Evolutionary conservation across 2,888 invertebrate genomes (phyloP).

Genomic region (Papilio demoleus): DNA sequence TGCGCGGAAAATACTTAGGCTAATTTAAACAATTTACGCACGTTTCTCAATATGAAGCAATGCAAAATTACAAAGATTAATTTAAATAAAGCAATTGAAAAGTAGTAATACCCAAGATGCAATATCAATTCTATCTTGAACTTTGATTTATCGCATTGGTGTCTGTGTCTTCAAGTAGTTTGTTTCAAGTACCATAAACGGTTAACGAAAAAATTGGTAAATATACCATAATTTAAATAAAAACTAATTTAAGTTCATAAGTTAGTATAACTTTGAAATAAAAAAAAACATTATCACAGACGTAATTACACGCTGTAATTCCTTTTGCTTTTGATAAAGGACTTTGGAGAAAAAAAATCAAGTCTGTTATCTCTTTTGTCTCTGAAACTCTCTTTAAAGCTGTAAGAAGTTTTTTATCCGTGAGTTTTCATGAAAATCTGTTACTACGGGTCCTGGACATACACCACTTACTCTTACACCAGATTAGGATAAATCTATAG

Average conservation of each 20-base stretch:
- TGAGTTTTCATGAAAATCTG: slow-evolving; percentile 51
- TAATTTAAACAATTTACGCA: not conserved
- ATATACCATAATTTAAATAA: too few species aligned
- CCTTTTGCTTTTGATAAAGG: slow-evolving; percentile 49
- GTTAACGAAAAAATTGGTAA: too few species aligned
- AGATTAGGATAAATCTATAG: slow-evolving; percentile 49
- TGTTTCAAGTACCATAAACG: too few species aligned
- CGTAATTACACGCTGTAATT: slow-evolving; percentile 47
- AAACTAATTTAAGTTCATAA: too few species aligned
- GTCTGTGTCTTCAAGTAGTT: too few species aligned
- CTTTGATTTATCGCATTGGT: not conserved
- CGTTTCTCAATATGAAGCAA: not conserved
- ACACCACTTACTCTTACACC: slow-evolving; percentile 52
- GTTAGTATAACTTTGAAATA: too few species aligned
- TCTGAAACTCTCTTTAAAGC: slow-evolving; percentile 50
- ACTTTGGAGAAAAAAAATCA: slow-evolving; percentile 48
- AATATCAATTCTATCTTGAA: not conserved
- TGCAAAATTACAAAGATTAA: not conserved
- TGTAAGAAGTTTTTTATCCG: slow-evolving; percentile 42
- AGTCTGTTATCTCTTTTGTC: slow-evolving; percentile 51
- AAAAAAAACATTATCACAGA: slow-evolving; percentile 40
- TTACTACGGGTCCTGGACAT: slow-evolving; percentile 53
- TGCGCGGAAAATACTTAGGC: not conserved
- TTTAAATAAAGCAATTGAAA: not conserved
- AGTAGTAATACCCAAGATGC: not conserved